Evolutionary conservation across 2,888 invertebrate genomes (phyloP), one percentile per base, ranked within the genome.

Genomic region (Perizoma flavofasciatum): DNA sequence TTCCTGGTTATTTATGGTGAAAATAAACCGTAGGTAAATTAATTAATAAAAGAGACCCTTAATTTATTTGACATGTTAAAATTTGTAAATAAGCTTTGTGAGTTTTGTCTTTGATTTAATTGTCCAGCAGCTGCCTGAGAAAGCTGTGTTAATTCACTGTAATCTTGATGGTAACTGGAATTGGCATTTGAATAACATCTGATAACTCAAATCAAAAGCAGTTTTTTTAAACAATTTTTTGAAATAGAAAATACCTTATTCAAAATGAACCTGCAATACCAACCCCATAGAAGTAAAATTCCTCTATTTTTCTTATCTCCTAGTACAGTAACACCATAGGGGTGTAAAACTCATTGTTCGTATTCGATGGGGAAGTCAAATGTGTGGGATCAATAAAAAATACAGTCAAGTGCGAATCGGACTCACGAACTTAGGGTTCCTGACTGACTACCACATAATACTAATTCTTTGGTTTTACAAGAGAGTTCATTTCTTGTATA

Each of bases 251-350:
- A 22, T 22, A 2, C 22, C 3, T 22, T 22, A 22, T 22, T 7
- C 37, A 5, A 37, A 7, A 4, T 37, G 6, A 37, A 8, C 6
- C n/a, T 22, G 33, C 11, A n/a, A 40, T 9, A 34, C 10, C 49
- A 40, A 69, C 74, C 78, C 76, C 69, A 58, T 70, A 63, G 57
- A 59, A 61, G 54, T 11, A 39, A 54, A 63, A 61, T 79, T 77
- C 73, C 71, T 83, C 63, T 77, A 81, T 82, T 82, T 82, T 79
- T 74, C 82, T 89, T 69, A 63, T 77, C 52, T 71, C 89, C 88
- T 89, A 74, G 88, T 90, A 86, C 74, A 54, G 54, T 55, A 66
- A 79, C 79, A 79, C 82, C 82, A 82, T 85, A 82, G 70, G 87
- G 88, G 85, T 85, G 74, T 76, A 74, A 81, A 73, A 66, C 55